Evolutionary conservation across 1,140 invertebrate species (phyloP), one percentile per base, ranked within the genome.

Genomic region (Anoplolepis gracilipes): DNA sequence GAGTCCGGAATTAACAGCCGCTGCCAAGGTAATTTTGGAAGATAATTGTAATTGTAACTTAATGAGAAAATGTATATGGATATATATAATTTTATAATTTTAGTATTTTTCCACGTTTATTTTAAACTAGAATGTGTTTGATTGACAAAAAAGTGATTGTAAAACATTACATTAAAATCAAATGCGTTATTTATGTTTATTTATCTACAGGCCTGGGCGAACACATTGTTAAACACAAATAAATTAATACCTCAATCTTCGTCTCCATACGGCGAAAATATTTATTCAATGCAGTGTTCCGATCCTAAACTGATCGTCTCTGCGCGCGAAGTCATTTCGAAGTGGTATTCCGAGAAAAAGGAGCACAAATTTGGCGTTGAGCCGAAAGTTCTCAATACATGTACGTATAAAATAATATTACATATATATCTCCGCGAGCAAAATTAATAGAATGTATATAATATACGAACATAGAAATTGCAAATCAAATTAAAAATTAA

Each of bases 271-370:
- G 96, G 96, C 79, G 95, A 96, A 92, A 97, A 96, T 89, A 95
- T 96, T 78, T 97, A 97, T 90, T 96, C 96, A 57, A 96, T 97
- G 84, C 97, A 96, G 94, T 96, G 97, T 67, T 96, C 96, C 36
- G 96, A 97, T 91, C 96, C 96, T 2, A 96, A 96, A 90, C 93
- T 96, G 72, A 95, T 96, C 88, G 96, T 96, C n/a, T 95, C 95
- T 77, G 96, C 96, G 4, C 95, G 95, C 85, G 96, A 97, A 88
- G 96, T 96, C 39, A 94, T 97, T 25, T 96, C 96, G 10, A 96
- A 96, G 92, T 97, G 97, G 97, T 97, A 97, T 89, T 96, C 96
- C 62, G 97, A 97, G 93, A 96, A 96, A 28, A 96, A 96, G 88
- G 95, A 96, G 25, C 95, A 96, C 92, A 96, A 96, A 85, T 96